phyloP scores from a whole-genome alignment of 2,888 invertebrate species.

The Melieria picta region DNA sequence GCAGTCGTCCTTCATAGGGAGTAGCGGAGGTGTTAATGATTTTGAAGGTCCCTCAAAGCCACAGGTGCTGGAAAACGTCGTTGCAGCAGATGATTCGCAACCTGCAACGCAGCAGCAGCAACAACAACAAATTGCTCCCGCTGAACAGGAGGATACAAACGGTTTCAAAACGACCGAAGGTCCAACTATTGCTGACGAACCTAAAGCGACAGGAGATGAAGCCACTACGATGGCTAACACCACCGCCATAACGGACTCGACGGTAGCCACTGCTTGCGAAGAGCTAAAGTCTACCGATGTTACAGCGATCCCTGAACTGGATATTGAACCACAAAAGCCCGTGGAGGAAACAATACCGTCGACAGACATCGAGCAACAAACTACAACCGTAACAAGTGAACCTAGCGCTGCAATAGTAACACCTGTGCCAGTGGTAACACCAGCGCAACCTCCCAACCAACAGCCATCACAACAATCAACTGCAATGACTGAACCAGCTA shows the following conservation, averaged over 20 bases:
- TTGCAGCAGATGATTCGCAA: constrained; percentile 21
- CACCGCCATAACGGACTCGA: background rate
- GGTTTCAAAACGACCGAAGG: constrained; percentile 29
- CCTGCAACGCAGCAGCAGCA: constrained; percentile 16
- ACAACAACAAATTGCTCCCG: constrained; percentile 33
- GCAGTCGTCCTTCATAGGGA: constrained; percentile 54
- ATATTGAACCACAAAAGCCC: background rate
- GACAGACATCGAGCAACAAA: constrained; percentile 36
- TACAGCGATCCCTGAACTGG: background rate
- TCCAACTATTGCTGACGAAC: constrained; percentile 35
- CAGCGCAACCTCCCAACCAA: constrained; percentile 1
- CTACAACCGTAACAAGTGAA: constrained; percentile 23
- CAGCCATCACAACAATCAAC: constrained; percentile 9
- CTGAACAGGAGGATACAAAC: constrained; percentile 41
- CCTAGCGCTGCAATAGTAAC: constrained; percentile 20
- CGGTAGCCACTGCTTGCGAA: background rate
- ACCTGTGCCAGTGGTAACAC: too few relatives aligned
- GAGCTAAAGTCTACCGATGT: background rate
- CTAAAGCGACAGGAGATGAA: constrained; percentile 44
- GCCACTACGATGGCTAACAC: constrained; percentile 9
- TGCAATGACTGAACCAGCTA: constrained; percentile 30
- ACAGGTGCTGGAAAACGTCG: constrained; percentile 1
- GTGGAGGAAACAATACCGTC: background rate
- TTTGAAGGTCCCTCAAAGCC: constrained; percentile 46
- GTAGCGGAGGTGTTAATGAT: constrained; percentile 40